These are phyloP conservation scores for Campopleginae sp. DNA, from an alignment of 2,888 invertebrate genomes.

Conservation along the genomic window DNA sequence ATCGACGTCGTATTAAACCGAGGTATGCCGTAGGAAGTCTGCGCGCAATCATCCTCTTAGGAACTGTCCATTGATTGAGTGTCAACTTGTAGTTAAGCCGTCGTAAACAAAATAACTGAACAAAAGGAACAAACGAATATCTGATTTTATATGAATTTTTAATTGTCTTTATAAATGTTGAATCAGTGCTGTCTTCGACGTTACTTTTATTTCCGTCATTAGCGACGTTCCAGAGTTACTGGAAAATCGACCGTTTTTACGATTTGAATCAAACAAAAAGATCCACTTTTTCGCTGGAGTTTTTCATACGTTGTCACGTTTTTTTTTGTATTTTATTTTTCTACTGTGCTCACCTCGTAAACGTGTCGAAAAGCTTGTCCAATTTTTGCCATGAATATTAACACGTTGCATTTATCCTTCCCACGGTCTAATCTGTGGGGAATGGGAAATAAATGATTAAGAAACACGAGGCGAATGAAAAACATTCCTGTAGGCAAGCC, in stretches of 20 bases:
- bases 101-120: constrained; percentile 62
- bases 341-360: background rate
- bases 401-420: background rate
- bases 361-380: background rate
- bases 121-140: constrained; percentile 63
- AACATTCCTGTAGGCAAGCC: background rate
- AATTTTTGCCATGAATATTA: background rate
- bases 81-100: constrained; percentile 75
- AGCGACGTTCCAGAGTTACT: constrained; percentile 35
- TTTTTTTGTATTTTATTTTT: constrained; percentile 41
- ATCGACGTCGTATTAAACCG: constrained; percentile 63
- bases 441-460: background rate
- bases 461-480: background rate
- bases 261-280: constrained; percentile 10
- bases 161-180: constrained; percentile 73
- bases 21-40: constrained; percentile 77
- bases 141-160: constrained; percentile 78
- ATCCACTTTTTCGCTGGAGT: constrained; percentile 42
- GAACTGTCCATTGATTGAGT: constrained; percentile 78
- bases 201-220: constrained; percentile 18
- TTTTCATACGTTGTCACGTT: constrained; percentile 54
- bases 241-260: constrained; percentile 26
- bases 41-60: constrained; percentile 70
- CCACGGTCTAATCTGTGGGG: background rate
- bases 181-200: constrained; percentile 19